These are phyloP conservation scores for Perca schrenkii DNA, from an alignment of 2,113 vertebrate genomes.

Conservation along the genomic window DNA sequence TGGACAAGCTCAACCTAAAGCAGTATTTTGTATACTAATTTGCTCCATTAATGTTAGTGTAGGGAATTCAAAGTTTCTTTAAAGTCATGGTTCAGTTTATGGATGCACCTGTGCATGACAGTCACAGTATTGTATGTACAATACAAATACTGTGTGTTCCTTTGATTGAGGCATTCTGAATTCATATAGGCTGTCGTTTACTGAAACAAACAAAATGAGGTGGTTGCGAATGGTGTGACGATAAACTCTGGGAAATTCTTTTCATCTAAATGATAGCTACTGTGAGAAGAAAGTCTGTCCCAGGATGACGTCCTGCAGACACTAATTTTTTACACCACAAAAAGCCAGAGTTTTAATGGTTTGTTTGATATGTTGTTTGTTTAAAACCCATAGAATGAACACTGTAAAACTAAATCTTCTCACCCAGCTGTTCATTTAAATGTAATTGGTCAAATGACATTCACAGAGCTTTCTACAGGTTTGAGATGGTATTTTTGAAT, in stretches of 20 bases:
- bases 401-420: conserved; percentile 6
- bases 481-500: conserved; percentile 18
- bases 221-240: background rate
- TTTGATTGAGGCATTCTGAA: background rate
- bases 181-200: background rate
- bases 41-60: background rate
- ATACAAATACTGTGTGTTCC: background rate
- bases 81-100: background rate
- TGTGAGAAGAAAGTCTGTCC: conserved; percentile 20
- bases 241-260: background rate
- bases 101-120: background rate
- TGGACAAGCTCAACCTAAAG: background rate
- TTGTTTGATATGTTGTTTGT: conserved; percentile 1
- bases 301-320: conserved; percentile 12
- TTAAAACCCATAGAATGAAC: background rate
- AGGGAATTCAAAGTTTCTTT: background rate
- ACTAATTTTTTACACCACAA: background rate
- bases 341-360: conserved; percentile 9
- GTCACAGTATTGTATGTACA: background rate
- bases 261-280: conserved; percentile 11
- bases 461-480: conserved; percentile 4
- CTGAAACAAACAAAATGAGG: background rate
- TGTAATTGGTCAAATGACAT: background rate
- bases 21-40: background rate
- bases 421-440: background rate